These are phyloP conservation scores for Actenoides hombroni DNA, from an alignment of 2,113 vertebrate species.

Conservation along the genomic window DNA sequence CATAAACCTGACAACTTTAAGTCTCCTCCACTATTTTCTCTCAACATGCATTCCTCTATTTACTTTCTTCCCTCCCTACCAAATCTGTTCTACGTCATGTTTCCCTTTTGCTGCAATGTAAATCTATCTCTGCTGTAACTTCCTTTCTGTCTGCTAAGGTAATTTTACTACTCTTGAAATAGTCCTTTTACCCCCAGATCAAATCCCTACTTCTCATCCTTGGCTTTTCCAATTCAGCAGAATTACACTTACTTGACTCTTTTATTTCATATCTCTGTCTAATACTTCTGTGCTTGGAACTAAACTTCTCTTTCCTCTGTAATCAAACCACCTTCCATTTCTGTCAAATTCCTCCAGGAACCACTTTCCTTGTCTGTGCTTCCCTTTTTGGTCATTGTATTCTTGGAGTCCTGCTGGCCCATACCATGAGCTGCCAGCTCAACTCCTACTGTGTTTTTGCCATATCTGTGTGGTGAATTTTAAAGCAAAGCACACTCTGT, in stretches of 20 bases:
- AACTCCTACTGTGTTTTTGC: conserved; percentile 7
- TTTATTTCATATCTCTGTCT: neutral
- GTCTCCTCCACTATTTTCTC: neutral
- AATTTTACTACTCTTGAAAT: neutral
- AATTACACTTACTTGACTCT: neutral
- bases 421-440: neutral
- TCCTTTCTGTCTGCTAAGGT: neutral
- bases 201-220: neutral
- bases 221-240: neutral
- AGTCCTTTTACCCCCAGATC: neutral
- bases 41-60: neutral
- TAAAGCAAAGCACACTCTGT: neutral
- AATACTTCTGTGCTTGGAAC: neutral
- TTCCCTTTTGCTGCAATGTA: neutral
- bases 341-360: neutral
- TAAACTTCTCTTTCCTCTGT: neutral
- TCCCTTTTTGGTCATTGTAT: neutral
- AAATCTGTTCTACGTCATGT: neutral
- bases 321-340: neutral
- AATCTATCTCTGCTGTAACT: neutral
- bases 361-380: neutral
- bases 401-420: neutral
- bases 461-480: neutral
- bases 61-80: neutral
- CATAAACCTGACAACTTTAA: neutral